These are phyloP conservation scores for Dolomedes plantarius DNA, from an alignment of 2,888 invertebrate species.

Conservation along the genomic window DNA sequence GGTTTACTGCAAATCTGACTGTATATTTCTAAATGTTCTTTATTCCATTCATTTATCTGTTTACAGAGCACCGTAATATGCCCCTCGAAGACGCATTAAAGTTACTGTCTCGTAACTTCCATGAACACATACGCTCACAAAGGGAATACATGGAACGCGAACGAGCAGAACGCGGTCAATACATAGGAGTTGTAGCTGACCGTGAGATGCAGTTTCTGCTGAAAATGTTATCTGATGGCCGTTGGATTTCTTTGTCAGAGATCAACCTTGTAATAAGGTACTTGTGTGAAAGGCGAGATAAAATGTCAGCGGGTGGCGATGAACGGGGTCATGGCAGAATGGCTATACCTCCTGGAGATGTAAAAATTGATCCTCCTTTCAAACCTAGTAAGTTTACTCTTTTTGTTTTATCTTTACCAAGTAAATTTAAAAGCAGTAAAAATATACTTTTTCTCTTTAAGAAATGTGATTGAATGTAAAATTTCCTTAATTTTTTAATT, in stretches of 20 bases:
- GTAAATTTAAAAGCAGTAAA: too few relatives aligned
- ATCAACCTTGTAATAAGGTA: slow-evolving; percentile 53
- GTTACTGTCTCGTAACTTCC: slow-evolving; percentile 81
- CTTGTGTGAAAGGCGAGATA: slow-evolving; percentile 60
- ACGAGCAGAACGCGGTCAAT: slow-evolving; percentile 56
- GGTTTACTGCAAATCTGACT: too few relatives aligned
- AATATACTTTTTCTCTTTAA: too few relatives aligned
- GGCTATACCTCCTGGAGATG: slow-evolving; percentile 27
- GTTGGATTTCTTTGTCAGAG: slow-evolving; percentile 54
- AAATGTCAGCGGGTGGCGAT: slow-evolving; percentile 40
- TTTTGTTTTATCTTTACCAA: slow-evolving; percentile 1
- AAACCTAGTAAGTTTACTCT: slow-evolving; percentile 43
- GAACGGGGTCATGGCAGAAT: slow-evolving; percentile 23
- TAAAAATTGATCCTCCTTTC: slow-evolving; percentile 32
- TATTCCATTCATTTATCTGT: slow-evolving; percentile 9
- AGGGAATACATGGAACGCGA: slow-evolving; percentile 63
- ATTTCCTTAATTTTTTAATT: too few relatives aligned
- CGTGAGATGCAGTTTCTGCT: slow-evolving; percentile 82
- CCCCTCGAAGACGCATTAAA: slow-evolving; percentile 92
- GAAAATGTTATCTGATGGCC: slow-evolving; percentile 84
- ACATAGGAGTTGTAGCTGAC: slow-evolving; percentile 54
- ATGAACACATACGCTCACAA: slow-evolving; percentile 75
- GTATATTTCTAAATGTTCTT: too few relatives aligned
- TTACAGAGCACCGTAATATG: slow-evolving; percentile 94
- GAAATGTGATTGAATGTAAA: too few relatives aligned